Percentiles rank a stretch among this genome's conserved stretches.
Evolutionary conservation across 2,888 invertebrate genomes (phyloP).

Genomic region (Cataglyphis rosenhaueri): DNA sequence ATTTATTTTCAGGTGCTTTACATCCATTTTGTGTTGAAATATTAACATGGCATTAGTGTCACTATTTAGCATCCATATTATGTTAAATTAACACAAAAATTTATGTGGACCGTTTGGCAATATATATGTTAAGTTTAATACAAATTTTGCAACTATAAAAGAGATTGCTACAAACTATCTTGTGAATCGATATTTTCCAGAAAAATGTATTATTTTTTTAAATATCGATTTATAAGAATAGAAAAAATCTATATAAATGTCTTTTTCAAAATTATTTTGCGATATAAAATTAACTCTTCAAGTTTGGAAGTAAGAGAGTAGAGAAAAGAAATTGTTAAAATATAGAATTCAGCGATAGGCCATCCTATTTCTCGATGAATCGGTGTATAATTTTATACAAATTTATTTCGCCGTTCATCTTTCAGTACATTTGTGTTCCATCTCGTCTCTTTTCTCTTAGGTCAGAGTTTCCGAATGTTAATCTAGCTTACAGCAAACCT

Average conservation of each 20-base stretch:
- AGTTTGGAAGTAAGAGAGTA: neutral
- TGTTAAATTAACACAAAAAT: too few species aligned
- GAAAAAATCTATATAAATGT: neutral
- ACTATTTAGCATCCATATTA: too few species aligned
- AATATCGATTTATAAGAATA: neutral
- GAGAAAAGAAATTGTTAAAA: neutral
- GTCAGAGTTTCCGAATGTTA: neutral
- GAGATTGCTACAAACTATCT: neutral
- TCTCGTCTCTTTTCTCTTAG: neutral
- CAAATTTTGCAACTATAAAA: neutral
- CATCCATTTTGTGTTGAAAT: too few species aligned
- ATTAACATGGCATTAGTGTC: too few species aligned
- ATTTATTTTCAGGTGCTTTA: too few species aligned
- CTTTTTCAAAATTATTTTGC: too few species aligned
- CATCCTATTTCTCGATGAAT: neutral
- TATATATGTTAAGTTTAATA: too few species aligned
- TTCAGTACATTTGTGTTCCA: neutral
- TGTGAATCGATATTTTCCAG: neutral
- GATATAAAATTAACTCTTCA: neutral
- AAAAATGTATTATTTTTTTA: neutral
- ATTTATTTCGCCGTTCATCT: neutral
- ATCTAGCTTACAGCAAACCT: neutral
- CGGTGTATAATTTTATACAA: neutral
- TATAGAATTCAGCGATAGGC: neutral
- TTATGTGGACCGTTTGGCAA: too few species aligned